Percentiles rank a stretch among this genome's conserved stretches.
Evolutionary conservation across 1,140 invertebrate genomes (phyloP).

Genomic region (Trichomalopsis sarcophagae): DNA sequence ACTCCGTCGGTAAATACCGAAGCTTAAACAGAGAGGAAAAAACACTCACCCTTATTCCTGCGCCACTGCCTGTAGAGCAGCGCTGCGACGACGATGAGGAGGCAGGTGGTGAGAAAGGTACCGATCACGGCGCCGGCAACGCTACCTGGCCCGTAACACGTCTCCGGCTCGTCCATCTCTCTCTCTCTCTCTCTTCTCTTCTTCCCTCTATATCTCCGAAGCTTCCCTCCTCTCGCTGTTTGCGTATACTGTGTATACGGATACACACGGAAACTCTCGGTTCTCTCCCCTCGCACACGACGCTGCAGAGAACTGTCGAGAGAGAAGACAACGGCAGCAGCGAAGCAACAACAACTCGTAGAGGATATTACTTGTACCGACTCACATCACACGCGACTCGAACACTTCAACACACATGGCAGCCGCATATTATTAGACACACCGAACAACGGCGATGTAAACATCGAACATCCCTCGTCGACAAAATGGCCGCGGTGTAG

Average conservation of each 20-base stretch:
- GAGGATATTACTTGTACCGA: too few species aligned
- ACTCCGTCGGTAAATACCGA: too few species aligned
- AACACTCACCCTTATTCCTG: constrained; percentile 72
- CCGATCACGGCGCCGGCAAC: constrained; percentile 77
- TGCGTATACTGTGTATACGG: background rate
- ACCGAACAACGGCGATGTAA: background rate
- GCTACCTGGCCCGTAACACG: constrained; percentile 73
- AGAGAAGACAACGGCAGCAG: too few species aligned
- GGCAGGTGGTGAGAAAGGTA: constrained; percentile 74
- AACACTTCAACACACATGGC: background rate
- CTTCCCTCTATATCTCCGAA: background rate
- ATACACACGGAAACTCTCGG: too few species aligned
- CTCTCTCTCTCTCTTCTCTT: background rate
- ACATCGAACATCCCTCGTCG: constrained; percentile 8
- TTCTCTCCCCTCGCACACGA: background rate
- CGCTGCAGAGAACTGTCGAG: background rate
- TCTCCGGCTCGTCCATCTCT: constrained; percentile 54
- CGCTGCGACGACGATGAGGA: constrained; percentile 69
- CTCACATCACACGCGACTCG: background rate
- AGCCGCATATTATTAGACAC: background rate
- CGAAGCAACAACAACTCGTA: too few species aligned
- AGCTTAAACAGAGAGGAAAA: background rate
- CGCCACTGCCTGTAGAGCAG: constrained; percentile 74
- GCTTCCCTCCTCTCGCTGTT: background rate
- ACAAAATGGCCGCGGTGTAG: constrained; percentile 28